phyloP scores from a whole-genome alignment of 2,113 vertebrate genomes.

The Garra rufa region DNA sequence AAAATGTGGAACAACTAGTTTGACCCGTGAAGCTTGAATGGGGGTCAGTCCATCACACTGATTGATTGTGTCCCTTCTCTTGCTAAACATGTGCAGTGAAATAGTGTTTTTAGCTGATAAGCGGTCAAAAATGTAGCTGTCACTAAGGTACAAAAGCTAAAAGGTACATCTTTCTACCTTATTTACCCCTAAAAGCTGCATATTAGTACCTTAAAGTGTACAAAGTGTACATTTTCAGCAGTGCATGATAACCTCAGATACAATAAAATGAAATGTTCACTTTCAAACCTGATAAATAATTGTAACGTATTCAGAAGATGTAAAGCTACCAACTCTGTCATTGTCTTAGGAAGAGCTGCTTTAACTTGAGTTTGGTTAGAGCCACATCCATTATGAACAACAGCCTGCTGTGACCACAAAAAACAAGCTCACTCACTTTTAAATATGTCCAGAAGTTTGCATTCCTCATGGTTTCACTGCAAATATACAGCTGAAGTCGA shows the following conservation, averaged over 20 bases:
- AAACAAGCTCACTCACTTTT: background rate
- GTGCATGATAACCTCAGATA: background rate
- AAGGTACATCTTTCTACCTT: too few relatives aligned
- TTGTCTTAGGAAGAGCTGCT: background rate
- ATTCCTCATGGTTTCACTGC: background rate
- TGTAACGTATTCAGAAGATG: background rate
- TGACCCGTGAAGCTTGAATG: background rate
- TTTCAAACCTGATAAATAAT: background rate
- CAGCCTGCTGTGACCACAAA: background rate
- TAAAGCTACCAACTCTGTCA: background rate
- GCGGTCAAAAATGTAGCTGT: too few relatives aligned
- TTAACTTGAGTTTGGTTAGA: background rate
- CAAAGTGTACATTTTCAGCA: too few relatives aligned
- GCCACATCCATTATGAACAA: background rate
- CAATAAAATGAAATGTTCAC: background rate
- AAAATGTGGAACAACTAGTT: background rate
- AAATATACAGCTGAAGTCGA: too few relatives aligned
- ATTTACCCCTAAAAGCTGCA: too few relatives aligned
- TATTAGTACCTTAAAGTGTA: too few relatives aligned
- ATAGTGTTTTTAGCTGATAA: too few relatives aligned
- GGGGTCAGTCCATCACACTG: background rate
- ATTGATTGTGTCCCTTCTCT: background rate
- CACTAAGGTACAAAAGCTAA: too few relatives aligned
- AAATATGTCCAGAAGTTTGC: background rate
- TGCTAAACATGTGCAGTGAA: too few relatives aligned